Percentiles rank a stretch among this genome's conserved stretches.
phyloP scores from a whole-genome alignment of 2,888 invertebrate genomes.

The Dorcus parallelipipedus region DNA sequence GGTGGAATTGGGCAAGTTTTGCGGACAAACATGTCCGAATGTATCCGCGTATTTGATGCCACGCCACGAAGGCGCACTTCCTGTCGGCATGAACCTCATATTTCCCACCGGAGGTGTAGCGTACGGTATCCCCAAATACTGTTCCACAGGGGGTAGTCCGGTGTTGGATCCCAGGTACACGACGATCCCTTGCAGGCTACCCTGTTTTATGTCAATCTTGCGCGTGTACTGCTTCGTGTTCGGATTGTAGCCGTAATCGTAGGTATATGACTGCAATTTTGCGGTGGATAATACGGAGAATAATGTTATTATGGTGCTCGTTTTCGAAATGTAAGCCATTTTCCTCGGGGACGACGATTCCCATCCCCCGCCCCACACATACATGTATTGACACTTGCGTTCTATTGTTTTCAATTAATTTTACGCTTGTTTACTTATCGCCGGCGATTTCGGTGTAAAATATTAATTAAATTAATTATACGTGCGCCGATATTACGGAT shows the following conservation, averaged over 20 bases:
- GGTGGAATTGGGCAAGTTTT: conserved; percentile 68
- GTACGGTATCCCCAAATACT: conserved; percentile 77
- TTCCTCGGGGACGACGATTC: not conserved
- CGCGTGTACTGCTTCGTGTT: conserved; percentile 28
- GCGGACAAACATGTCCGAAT: conserved; percentile 84
- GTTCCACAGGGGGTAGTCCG: conserved; percentile 64
- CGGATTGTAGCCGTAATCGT: conserved; percentile 24
- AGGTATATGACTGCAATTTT: conserved; percentile 10
- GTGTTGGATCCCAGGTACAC: conserved; percentile 62
- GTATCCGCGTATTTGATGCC: conserved; percentile 65
- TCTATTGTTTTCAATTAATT: too few relatives aligned
- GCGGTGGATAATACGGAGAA: not conserved
- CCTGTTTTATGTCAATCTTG: conserved; percentile 31
- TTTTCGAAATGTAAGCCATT: not conserved
- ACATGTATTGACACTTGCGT: too few relatives aligned
- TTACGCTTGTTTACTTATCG: too few relatives aligned
- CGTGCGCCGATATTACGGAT: too few relatives aligned
- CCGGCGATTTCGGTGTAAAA: too few relatives aligned
- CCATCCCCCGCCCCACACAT: too few relatives aligned
- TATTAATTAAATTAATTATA: too few relatives aligned
- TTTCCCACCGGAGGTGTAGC: conserved; percentile 74
- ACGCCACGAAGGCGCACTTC: conserved; percentile 78
- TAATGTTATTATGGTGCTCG: not conserved
- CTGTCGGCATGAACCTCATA: conserved; percentile 57
- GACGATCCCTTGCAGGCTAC: conserved; percentile 61